These are phyloP conservation scores for Datnioides undecimradiatus DNA, from an alignment of 2,113 vertebrate species.

Conservation along the genomic window DNA sequence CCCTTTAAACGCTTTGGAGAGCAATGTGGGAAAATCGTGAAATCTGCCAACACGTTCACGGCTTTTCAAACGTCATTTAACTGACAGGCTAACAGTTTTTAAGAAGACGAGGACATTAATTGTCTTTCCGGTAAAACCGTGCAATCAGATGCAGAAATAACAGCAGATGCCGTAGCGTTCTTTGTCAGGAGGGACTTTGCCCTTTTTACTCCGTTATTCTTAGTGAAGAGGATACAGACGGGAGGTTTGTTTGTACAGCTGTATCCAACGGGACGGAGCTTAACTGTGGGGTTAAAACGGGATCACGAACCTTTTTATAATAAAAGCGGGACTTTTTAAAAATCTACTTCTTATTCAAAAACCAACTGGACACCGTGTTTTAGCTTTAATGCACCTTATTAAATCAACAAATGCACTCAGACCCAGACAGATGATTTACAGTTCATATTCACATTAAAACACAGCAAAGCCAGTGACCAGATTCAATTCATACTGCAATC, in stretches of 20 bases:
- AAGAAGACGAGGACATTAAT: conserved; percentile 30
- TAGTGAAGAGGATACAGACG: background rate
- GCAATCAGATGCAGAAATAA: conserved; percentile 33
- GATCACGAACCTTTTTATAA: background rate
- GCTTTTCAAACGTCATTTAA: conserved; percentile 33
- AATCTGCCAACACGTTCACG: conserved; percentile 37
- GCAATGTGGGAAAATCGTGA: conserved; percentile 16
- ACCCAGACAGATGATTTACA: background rate
- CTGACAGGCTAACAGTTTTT: conserved; percentile 25
- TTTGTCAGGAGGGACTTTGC: background rate
- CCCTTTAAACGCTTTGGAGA: conserved; percentile 25
- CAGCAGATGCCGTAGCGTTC: background rate
- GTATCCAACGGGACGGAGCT: background rate
- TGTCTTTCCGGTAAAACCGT: conserved; percentile 22
- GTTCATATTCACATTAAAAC: too few species aligned
- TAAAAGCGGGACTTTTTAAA: background rate
- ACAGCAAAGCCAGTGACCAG: background rate
- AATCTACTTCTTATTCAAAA: background rate
- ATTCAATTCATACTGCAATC: too few species aligned
- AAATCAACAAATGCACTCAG: background rate
- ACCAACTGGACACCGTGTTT: background rate
- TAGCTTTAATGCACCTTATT: too few species aligned
- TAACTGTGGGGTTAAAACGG: background rate
- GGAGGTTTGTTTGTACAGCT: background rate
- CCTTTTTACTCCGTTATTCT: background rate